Percentiles rank a stretch among this genome's conserved stretches.
Evolutionary conservation across 53 echinoderm and acorn worm species (phyloP).

Genomic region (Astropecten irregularis): DNA sequence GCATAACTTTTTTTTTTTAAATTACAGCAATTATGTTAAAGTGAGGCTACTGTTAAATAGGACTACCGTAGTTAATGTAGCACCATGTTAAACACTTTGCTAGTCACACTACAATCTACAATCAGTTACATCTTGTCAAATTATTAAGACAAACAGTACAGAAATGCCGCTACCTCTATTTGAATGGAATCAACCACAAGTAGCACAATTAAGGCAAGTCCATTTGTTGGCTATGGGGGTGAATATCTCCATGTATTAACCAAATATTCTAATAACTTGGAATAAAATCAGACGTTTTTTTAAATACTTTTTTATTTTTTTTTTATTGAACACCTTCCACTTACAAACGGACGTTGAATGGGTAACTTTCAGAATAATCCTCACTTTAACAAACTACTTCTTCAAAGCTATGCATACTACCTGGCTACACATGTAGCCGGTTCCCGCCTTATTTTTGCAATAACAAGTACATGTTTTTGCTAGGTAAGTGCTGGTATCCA

Average conservation of each 20-base stretch:
- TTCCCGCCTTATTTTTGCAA: too few relatives aligned
- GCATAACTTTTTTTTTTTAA: background rate
- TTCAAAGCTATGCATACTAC: too few relatives aligned
- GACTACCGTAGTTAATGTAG: constrained; percentile 23
- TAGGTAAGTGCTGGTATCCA: background rate
- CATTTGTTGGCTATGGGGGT: constrained; percentile 9
- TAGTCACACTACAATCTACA: too few relatives aligned
- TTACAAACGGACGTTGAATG: constrained; percentile 30
- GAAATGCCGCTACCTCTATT: background rate
- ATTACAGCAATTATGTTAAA: constrained; percentile 28
- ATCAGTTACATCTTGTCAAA: too few relatives aligned
- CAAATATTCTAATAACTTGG: too few relatives aligned
- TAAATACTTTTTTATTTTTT: background rate
- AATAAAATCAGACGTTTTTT: background rate
- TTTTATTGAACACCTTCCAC: constrained; percentile 34
- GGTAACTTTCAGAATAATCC: constrained; percentile 25
- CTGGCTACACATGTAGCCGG: too few relatives aligned
- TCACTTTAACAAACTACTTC: constrained; percentile 22
- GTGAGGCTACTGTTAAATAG: constrained; percentile 7
- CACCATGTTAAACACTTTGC: constrained; percentile 1
- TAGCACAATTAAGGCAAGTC: background rate
- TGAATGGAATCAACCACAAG: constrained; percentile 27
- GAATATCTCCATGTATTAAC: background rate
- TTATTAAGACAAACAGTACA: background rate
- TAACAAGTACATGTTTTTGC: too few relatives aligned